Conservation (phyloP, 2,888 invertebrate genomes). For the Cremastinae sp. region DNA sequence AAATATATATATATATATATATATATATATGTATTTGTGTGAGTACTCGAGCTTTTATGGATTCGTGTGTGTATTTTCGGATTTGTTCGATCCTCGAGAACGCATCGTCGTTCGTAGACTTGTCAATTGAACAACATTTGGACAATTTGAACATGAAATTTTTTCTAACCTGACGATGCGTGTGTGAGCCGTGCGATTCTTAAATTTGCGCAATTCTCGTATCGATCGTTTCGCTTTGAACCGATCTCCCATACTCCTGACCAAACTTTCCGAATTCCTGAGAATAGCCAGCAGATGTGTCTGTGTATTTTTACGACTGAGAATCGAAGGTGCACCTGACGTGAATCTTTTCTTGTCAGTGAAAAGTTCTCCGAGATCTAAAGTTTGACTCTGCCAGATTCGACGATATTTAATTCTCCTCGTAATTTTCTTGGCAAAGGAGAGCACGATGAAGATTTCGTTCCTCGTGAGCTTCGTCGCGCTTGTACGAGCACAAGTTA, state of each 20-base stretch:
- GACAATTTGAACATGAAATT: too few species aligned
- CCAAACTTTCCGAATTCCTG: neutral
- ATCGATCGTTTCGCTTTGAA: neutral
- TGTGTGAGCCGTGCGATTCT: too few species aligned
- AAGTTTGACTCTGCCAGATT: conserved; percentile 10
- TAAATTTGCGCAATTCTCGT: neutral
- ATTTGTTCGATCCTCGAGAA: too few species aligned
- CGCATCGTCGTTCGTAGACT: too few species aligned
- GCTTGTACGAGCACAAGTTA: conserved; percentile 69
- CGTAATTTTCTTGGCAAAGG: neutral
- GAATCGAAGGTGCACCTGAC: neutral
- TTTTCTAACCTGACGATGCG: too few species aligned
- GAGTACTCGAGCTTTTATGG: neutral
- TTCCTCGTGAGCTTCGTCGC: conserved; percentile 69
- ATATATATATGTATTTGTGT: conserved; percentile 5
- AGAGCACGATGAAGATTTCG: conserved; percentile 65
- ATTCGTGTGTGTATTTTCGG: too few species aligned
- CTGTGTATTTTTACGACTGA: neutral
- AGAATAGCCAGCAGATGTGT: neutral
- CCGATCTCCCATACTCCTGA: neutral
- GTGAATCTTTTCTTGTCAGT: neutral
- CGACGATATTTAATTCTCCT: conserved; percentile 27
- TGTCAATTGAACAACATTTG: too few species aligned
- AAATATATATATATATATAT: conserved; percentile 16
- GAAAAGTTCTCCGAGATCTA: neutral